Base-by-base conservation (phyloP, 2,797 vertebrate species). In the Cossypha niveicapilla region DNA sequence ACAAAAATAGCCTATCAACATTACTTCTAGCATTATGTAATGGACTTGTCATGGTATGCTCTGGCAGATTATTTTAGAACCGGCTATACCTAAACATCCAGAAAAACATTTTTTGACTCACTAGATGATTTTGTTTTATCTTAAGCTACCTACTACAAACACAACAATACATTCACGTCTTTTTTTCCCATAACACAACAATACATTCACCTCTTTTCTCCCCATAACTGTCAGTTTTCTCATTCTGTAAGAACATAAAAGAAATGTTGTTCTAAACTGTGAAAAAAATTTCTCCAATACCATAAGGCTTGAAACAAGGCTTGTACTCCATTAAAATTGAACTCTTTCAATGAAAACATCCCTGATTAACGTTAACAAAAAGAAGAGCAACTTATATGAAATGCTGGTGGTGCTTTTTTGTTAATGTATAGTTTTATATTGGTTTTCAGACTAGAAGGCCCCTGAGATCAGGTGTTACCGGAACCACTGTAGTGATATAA, bases 21-120 rank as follows among this genome's bases (percentile, higher is more conserved):
- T 74, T 85, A 86, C 81, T 84, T 73, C 60, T 7, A 23, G 45
- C 66, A 84, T 94, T 94, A 92, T 73, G 65, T 81, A 92, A 96
- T 11, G 18, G 62, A 41, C 76, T 62, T 21, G 18, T 39, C 88
- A 91, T 41, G 19, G 10, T 61, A 51, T 41, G 67, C 74, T 90
- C 63, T 92, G 80, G 63, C 5, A 67, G 70, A 56, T 78, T 93
- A 91, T 93, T 95, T 95, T 93, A 91, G 80, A 94, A 77, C 78
- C 5, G 6, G 27, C 67, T 82, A 79, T 11, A 82, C 23, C 75
- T 94, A 95, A 93, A 70, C 34, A 94, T n/a, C 32, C 83, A 95
- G 51, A 80, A 70, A 18, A 84, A 72, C 19, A 6, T 25, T 75
- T 30, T 65, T 82, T 61, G 45, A 80, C 58, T 88, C 60, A 60